phyloP scores from a whole-genome alignment of 2,797 vertebrate species.

The Cottoperca gobio region DNA sequence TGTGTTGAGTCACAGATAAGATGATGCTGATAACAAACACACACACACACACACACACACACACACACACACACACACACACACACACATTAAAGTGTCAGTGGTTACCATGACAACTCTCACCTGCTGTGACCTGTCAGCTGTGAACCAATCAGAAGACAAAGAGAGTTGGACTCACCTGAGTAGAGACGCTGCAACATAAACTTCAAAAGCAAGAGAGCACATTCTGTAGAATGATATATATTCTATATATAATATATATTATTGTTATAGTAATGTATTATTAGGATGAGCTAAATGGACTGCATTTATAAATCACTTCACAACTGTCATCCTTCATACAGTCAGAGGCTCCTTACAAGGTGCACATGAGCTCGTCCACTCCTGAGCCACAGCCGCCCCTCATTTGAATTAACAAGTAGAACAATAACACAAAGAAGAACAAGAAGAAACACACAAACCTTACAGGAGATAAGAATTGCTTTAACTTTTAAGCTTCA shows the following conservation, averaged over 20 bases:
- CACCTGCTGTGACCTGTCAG: conserved; percentile 65
- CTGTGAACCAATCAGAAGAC: conserved; percentile 49
- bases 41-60: conserved; percentile 21
- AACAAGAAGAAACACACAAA: neutral
- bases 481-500: neutral
- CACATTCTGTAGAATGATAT: no score
- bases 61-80: conserved; percentile 3
- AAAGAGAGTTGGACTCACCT: conserved; percentile 28
- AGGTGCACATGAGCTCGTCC: no score
- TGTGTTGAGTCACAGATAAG: conserved; percentile 56
- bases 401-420: no score
- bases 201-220: no score
- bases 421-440: neutral
- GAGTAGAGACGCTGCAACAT: neutral
- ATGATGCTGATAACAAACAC: conserved; percentile 29
- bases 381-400: no score
- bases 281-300: no score
- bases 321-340: no score
- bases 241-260: no score
- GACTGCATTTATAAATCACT: no score
- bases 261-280: no score
- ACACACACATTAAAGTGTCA: conserved; percentile 44
- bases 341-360: no score
- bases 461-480: no score
- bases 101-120: conserved; percentile 50